A percentile compares a stretch with the other conserved stretches of the same genome.
Conservation (phyloP, 2,113 vertebrate genomes). For the Pica pica region DNA sequence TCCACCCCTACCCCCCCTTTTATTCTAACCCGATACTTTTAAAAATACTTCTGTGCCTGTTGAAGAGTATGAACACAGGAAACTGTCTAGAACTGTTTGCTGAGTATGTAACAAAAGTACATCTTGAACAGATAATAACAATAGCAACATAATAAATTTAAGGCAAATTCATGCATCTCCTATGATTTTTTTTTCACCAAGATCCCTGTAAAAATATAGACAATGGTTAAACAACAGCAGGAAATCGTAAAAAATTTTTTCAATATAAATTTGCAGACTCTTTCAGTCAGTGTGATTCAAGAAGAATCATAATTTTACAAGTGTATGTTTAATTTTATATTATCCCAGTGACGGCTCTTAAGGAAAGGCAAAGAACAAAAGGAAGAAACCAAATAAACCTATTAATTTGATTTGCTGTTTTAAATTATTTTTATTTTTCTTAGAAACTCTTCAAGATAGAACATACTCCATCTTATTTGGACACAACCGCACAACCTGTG, state of each 20-base stretch:
- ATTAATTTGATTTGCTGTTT: background rate
- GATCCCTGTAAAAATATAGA: background rate
- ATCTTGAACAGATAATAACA: background rate
- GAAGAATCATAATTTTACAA: background rate
- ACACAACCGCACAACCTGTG: background rate
- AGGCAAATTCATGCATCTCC: background rate
- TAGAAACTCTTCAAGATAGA: background rate
- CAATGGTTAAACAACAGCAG: background rate
- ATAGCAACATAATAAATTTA: background rate
- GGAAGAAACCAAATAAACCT: background rate
- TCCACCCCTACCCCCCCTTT: accelerated
- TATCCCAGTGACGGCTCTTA: background rate
- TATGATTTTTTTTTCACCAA: background rate
- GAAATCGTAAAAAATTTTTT: background rate
- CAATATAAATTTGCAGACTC: background rate
- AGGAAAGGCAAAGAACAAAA: background rate
- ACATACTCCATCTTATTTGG: background rate
- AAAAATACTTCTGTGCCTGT: background rate
- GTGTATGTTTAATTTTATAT: background rate
- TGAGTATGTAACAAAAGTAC: background rate
- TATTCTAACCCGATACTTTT: background rate
- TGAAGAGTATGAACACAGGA: background rate
- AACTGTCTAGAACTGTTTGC: background rate
- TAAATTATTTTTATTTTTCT: background rate
- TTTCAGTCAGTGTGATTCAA: background rate